Base-by-base conservation (phyloP, 2,113 vertebrate species). In the Microtus pennsylvanicus region DNA sequence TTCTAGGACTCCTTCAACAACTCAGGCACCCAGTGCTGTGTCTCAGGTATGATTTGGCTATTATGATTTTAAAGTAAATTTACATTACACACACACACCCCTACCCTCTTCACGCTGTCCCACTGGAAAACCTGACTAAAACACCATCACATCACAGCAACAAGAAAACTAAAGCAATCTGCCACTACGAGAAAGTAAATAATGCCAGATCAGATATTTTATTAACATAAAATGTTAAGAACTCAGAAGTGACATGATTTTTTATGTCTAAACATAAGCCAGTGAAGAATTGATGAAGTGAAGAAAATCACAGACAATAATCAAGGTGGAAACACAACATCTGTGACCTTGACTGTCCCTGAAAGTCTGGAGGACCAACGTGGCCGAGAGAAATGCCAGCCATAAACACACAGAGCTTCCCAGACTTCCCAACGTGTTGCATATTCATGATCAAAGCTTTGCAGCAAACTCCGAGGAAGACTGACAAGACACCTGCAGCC, bases 221-320 rank as follows among this genome's bases (percentile, higher is more conserved):
- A 63, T 72, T 85, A 78, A 95, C 33, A 93, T 91, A 97, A 82
- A 42, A 67, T 77, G 28, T 70, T 95, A 82, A 91, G 42, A 87
- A 95, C 50, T 82, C 76, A 35, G 80, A 75, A 35, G 30, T n/a
- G 47, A 28, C 33, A 74, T 26, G 47, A 16, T 47, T 76, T 45
- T 76, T 45, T 85, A 74, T 55, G 28, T 83, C 78, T 97, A 93
- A 92, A 83, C 88, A 93, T 61, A 96, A 97, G 58, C 91, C 95
- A 96, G 35, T 58, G 78, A 93, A 93, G 21, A 72, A 86, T 87
- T 80, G 91, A 67, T 93, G 80, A 80, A 92, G 95, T 38, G 94
- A 97, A 98, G 82, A 87, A 97, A 90, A 89, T 72, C 95, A 55
- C 87, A 69, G 90, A 90, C 96, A 97, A 95, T 52, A 91, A 94